These are phyloP conservation scores for Clusia tigrina DNA, from an alignment of 2,888 invertebrate species.

Conservation along the genomic window DNA sequence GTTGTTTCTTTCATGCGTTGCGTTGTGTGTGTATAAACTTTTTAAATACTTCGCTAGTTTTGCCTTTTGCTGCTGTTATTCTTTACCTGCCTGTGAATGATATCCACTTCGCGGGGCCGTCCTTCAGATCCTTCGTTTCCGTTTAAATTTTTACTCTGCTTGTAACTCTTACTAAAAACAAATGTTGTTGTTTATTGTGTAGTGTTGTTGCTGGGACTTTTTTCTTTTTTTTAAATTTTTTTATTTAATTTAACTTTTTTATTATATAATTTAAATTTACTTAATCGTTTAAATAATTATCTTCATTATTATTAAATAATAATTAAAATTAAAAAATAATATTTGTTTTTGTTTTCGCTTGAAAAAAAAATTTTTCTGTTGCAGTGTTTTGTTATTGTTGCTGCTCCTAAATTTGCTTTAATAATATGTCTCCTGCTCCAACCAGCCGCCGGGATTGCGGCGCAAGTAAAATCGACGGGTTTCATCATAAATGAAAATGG, in stretches of 20 bases:
- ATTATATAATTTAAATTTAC: slow-evolving; percentile 64
- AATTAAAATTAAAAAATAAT: slow-evolving; percentile 62
- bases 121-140: slow-evolving; percentile 32
- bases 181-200: slow-evolving; percentile 15
- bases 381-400: slow-evolving; percentile 27
- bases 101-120: slow-evolving; percentile 44
- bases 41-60: slow-evolving; percentile 35
- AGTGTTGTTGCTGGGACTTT: slow-evolving; percentile 36
- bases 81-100: slow-evolving; percentile 35
- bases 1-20: slow-evolving; percentile 36
- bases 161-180: slow-evolving; percentile 44
- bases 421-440: slow-evolving; percentile 99
- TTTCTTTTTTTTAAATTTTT: slow-evolving; percentile 44
- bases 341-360: slow-evolving; percentile 47
- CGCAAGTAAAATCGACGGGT: slow-evolving; percentile 96
- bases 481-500: slow-evolving; percentile 99
- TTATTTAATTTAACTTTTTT: slow-evolving; percentile 58
- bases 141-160: slow-evolving; percentile 25
- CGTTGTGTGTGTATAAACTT: slow-evolving; percentile 42
- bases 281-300: slow-evolving; percentile 65
- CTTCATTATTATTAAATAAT: slow-evolving; percentile 60
- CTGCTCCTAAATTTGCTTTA: slow-evolving; percentile 65
- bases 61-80: slow-evolving; percentile 13
- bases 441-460: slow-evolving; percentile 98
- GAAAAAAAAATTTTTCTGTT: slow-evolving; percentile 31